These are phyloP conservation scores for Mirza zaza DNA, from an alignment of 2,113 vertebrate genomes.

Conservation along the genomic window DNA sequence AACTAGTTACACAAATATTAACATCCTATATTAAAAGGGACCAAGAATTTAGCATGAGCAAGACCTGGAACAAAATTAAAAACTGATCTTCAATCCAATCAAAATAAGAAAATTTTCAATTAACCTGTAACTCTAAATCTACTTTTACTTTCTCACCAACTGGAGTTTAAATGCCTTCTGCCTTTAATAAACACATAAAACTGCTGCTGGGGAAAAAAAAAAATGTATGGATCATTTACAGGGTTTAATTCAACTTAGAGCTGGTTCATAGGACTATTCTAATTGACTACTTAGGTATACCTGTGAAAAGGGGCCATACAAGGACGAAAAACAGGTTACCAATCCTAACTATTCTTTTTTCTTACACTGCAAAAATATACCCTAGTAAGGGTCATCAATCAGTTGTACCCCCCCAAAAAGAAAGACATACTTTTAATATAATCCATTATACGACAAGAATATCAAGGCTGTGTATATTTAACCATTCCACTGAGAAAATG, in stretches of 20 bases:
- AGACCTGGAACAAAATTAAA: not conserved
- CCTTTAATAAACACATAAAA: not conserved
- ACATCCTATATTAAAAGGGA: not conserved
- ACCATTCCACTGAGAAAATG: not conserved
- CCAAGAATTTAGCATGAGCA: not conserved
- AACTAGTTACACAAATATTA: not conserved
- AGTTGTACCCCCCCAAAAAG: not conserved
- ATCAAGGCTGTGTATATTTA: not conserved
- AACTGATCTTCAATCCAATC: not conserved
- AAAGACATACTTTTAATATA: not conserved
- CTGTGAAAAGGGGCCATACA: not conserved
- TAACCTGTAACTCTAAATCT: not conserved
- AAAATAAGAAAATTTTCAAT: not conserved
- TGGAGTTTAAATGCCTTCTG: not conserved
- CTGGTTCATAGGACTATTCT: not conserved
- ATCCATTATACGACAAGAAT: not conserved
- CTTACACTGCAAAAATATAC: not conserved
- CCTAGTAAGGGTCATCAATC: not conserved
- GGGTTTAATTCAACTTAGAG: not conserved
- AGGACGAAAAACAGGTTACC: not conserved
- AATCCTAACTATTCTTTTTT: not conserved
- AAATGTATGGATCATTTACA: not conserved
- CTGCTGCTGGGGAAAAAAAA: not conserved
- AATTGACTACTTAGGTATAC: not conserved
- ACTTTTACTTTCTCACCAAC: constrained; percentile 7